phyloP scores from a whole-genome alignment of 2,113 vertebrate species.

The Sapayoa aenigma region DNA sequence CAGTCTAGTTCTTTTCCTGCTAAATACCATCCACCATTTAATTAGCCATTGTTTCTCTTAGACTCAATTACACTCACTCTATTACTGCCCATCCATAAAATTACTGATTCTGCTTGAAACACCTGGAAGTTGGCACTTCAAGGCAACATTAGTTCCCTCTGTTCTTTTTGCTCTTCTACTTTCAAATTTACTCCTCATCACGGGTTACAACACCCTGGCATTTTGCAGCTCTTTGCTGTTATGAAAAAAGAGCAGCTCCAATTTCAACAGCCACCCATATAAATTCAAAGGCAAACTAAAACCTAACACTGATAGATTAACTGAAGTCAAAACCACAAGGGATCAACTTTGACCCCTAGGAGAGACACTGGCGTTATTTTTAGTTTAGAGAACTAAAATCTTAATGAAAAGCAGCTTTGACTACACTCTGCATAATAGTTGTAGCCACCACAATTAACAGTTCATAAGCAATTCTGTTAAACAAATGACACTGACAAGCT shows the following conservation, averaged over 20 bases:
- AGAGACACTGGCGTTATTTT: neutral
- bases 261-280: neutral
- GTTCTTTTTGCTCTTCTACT: neutral
- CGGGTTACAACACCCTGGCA: neutral
- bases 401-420: neutral
- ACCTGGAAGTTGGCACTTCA: neutral
- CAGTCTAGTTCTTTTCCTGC: neutral
- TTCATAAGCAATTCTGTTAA: neutral
- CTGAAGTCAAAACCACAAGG: neutral
- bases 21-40: neutral
- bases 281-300: neutral
- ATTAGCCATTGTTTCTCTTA: neutral
- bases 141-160: neutral
- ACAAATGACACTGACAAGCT: neutral
- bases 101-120: neutral
- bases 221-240: neutral
- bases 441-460: neutral
- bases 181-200: neutral
- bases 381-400: neutral
- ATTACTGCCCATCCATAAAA: neutral
- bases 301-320: neutral
- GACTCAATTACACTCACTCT: neutral
- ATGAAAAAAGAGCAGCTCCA: neutral
- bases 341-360: neutral
- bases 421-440: neutral